These are phyloP conservation scores for Drosophila hamatofila DNA, from an alignment of 2,888 invertebrate species.

Conservation along the genomic window DNA sequence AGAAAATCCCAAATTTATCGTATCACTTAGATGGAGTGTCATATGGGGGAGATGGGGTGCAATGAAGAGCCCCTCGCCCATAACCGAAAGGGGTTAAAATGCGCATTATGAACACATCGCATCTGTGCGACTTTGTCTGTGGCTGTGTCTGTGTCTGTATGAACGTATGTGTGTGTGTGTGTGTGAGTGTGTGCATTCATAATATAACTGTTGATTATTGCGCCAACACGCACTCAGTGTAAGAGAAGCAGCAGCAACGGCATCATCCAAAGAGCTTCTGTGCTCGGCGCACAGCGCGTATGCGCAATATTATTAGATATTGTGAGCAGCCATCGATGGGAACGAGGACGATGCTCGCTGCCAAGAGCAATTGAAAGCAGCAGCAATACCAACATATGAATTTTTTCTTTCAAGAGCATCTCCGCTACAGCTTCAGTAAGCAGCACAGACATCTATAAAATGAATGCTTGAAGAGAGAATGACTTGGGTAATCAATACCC, in stretches of 20 bases:
- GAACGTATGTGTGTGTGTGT: constrained; percentile 24
- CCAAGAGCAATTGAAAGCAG: constrained; percentile 75
- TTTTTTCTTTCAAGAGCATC: constrained; percentile 53
- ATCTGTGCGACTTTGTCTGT: constrained; percentile 1
- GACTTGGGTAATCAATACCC: background rate
- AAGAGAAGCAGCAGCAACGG: constrained; percentile 56
- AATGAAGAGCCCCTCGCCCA: constrained; percentile 1
- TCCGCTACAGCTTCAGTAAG: constrained; percentile 30
- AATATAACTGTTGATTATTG: constrained; percentile 80
- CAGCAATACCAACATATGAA: constrained; percentile 70
- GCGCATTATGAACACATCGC: constrained; percentile 63
- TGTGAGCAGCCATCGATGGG: constrained; percentile 76
- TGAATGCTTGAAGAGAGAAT: background rate
- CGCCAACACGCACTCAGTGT: constrained; percentile 77
- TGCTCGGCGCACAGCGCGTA: constrained; percentile 62
- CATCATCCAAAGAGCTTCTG: constrained; percentile 26
- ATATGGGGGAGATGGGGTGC: constrained; percentile 47
- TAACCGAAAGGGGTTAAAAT: constrained; percentile 69
- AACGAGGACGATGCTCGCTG: constrained; percentile 35
- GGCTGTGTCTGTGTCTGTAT: constrained; percentile 3
- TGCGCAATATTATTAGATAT: constrained; percentile 80
- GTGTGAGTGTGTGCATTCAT: constrained; percentile 68
- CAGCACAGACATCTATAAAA: constrained; percentile 40
- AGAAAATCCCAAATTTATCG: constrained; percentile 80
- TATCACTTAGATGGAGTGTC: constrained; percentile 75